Conservation (phyloP, 2,113 vertebrate genomes). For the Formicarius rufipectus region DNA sequence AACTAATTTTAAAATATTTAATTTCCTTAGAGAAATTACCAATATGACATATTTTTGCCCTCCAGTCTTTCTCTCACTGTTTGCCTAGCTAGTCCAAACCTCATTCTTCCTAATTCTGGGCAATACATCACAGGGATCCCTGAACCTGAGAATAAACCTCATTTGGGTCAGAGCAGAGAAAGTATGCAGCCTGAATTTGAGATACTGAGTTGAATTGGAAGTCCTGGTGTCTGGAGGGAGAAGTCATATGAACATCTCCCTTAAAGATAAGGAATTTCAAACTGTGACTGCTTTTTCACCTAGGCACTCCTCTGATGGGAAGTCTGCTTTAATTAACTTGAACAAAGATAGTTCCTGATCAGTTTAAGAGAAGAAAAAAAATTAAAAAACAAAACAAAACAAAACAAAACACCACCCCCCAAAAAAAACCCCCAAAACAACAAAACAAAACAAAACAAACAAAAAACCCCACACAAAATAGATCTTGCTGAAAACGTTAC, state of each 20-base stretch:
- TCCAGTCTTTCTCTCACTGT: not conserved
- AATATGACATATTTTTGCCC: not conserved
- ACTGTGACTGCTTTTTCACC: not conserved
- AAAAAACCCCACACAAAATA: not conserved
- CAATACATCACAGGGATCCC: not conserved
- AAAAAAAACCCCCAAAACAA: too few species aligned
- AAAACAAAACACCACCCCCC: too few species aligned
- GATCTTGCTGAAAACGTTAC: not conserved
- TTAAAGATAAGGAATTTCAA: not conserved
- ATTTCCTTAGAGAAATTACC: not conserved
- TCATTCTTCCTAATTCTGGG: not conserved
- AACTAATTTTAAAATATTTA: not conserved
- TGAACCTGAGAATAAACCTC: not conserved
- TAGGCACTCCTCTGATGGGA: not conserved
- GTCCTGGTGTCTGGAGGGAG: not conserved
- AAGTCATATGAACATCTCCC: not conserved
- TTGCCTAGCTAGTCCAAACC: not conserved
- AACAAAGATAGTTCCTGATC: not conserved
- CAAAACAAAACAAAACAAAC: not conserved
- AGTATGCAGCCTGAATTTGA: not conserved
- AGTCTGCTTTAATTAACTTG: not conserved
- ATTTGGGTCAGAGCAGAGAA: not conserved
- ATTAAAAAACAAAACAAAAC: too few species aligned
- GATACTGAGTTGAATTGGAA: not conserved
- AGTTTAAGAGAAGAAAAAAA: not conserved